Percentiles rank a stretch among this genome's conserved stretches.
These are phyloP conservation scores for Nephrotoma guestfalica DNA, from an alignment of 2,888 invertebrate genomes.

Conservation along the genomic window DNA sequence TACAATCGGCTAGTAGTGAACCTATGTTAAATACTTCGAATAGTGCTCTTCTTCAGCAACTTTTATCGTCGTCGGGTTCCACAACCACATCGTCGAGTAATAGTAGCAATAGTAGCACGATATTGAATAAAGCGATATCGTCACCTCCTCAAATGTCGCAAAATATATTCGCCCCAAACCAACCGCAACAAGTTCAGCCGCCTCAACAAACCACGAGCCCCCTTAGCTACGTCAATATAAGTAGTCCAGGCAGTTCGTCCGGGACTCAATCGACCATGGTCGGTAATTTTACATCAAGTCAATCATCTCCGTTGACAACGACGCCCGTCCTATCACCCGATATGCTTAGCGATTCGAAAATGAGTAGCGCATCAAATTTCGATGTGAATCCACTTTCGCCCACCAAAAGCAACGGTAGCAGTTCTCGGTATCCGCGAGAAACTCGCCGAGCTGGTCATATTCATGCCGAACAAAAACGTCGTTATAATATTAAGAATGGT, in stretches of 20 bases:
- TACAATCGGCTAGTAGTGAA: conserved; percentile 62
- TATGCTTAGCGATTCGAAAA: conserved; percentile 23
- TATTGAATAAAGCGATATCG: neutral
- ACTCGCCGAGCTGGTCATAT: conserved; percentile 75
- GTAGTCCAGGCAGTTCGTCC: neutral
- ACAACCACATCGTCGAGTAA: conserved; percentile 9
- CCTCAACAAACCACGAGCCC: neutral
- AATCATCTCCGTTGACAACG: conserved; percentile 6
- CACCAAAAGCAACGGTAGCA: conserved; percentile 11
- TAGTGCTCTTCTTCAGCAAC: conserved; percentile 52
- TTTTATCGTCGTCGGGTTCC: conserved; percentile 47
- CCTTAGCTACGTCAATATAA: neutral
- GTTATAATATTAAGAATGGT: conserved; percentile 92
- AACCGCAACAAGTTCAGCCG: conserved; percentile 7
- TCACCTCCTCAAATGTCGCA: conserved; percentile 15
- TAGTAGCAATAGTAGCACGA: neutral
- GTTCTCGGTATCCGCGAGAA: conserved; percentile 35
- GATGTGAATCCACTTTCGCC: conserved; percentile 45
- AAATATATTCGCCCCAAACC: conserved; percentile 27
- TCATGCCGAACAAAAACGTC: conserved; percentile 89
- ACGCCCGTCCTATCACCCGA: conserved; percentile 22
- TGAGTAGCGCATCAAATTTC: conserved; percentile 13
- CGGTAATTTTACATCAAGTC: neutral
- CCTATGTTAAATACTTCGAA: conserved; percentile 56
- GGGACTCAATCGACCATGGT: neutral